Evolutionary conservation across 2,888 invertebrate species (phyloP).

Genomic region (Cryptocheilus praepositus): DNA sequence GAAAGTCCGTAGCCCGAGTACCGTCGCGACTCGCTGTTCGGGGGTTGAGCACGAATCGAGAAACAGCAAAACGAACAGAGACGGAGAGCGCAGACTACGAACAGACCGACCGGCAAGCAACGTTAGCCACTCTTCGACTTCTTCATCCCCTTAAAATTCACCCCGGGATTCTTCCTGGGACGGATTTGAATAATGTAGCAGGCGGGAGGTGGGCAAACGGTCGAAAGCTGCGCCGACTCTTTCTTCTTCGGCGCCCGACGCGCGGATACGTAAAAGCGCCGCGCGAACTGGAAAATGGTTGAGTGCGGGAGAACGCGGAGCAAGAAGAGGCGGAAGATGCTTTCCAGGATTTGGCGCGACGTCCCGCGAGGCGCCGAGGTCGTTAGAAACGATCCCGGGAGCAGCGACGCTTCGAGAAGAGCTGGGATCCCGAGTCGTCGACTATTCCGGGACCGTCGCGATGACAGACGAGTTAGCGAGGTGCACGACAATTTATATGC

Average conservation of each 20-base stretch:
- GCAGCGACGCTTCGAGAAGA: slow-evolving; percentile 28
- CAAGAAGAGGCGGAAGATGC: slow-evolving; percentile 9
- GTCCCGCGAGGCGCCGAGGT: slow-evolving; percentile 30
- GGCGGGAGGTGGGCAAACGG: slow-evolving; percentile 23
- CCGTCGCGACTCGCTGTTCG: not conserved
- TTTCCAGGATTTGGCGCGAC: slow-evolving; percentile 32
- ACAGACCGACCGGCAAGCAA: slow-evolving; percentile 3
- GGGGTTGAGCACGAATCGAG: not conserved
- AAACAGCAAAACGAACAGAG: slow-evolving; percentile 4
- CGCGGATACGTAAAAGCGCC: slow-evolving; percentile 43
- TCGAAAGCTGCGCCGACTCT: slow-evolving; percentile 24
- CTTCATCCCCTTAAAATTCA: slow-evolving; percentile 57
- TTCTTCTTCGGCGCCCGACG: slow-evolving; percentile 6
- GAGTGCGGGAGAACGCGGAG: not conserved
- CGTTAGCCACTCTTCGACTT: slow-evolving; percentile 42
- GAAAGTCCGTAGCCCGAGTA: slow-evolving; percentile 10
- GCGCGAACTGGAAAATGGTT: not conserved
- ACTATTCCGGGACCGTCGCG: slow-evolving; percentile 33
- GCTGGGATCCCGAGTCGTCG: slow-evolving; percentile 37
- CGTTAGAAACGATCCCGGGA: slow-evolving; percentile 41
- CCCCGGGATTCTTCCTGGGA: slow-evolving; percentile 48
- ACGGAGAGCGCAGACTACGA: not conserved
- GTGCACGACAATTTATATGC: slow-evolving; percentile 26
- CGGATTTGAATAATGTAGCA: slow-evolving; percentile 58
- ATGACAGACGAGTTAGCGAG: slow-evolving; percentile 45